phyloP scores from a whole-genome alignment of 2,113 vertebrate species.

The Sander lucioperca region DNA sequence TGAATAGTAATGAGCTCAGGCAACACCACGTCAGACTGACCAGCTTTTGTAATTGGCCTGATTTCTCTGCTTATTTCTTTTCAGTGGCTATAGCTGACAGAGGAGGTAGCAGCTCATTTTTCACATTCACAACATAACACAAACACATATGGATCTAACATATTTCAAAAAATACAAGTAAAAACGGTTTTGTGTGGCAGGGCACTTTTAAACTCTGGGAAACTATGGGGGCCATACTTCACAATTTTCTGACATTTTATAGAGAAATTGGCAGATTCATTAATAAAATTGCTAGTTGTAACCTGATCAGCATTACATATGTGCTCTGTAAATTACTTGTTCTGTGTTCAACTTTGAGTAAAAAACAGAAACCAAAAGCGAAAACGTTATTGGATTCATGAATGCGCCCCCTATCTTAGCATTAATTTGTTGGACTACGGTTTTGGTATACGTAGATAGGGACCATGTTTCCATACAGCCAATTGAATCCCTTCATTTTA shows the following conservation, averaged over 20 bases:
- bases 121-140: no score
- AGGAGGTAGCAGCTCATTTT: no score
- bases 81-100: no score
- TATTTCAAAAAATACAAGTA: no score
- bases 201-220: neutral
- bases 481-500: neutral
- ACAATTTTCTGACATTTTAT: neutral
- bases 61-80: no score
- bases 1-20: no score
- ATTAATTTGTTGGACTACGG: neutral
- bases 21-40: no score
- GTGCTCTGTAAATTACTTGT: neutral
- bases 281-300: neutral
- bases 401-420: neutral
- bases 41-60: no score
- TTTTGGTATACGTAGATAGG: neutral
- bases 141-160: no score
- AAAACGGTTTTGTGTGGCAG: no score
- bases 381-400: neutral
- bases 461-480: neutral
- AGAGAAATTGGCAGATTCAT: neutral
- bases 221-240: neutral
- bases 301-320: neutral
- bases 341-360: neutral
- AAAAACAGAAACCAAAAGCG: neutral